Conservation (phyloP, 2,797 vertebrate genomes). For the Brachyrhaphis roseni region DNA sequence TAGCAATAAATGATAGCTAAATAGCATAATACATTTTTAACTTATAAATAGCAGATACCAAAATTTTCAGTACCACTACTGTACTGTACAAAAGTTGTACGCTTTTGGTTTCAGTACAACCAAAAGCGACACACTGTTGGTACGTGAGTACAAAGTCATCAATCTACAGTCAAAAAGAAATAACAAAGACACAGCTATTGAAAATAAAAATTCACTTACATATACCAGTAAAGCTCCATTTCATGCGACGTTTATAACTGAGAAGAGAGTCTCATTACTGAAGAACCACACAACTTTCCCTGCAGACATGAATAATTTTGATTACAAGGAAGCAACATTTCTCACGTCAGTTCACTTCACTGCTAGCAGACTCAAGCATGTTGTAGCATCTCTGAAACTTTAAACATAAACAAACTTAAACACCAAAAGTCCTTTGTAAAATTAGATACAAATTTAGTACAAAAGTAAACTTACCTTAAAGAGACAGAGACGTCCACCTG, state of each 20-base stretch:
- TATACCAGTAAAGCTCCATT: constrained; percentile 89
- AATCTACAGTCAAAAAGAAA: neutral
- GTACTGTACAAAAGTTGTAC: too few relatives aligned
- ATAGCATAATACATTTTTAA: too few relatives aligned
- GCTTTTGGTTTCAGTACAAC: too few relatives aligned
- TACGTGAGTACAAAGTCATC: neutral
- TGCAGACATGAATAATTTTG: constrained; percentile 1
- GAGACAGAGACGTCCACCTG: neutral
- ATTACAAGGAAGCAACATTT: neutral
- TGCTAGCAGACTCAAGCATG: neutral
- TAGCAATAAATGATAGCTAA: neutral
- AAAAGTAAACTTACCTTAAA: constrained; percentile 40
- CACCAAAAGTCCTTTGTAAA: neutral
- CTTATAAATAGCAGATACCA: neutral
- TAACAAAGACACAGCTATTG: neutral
- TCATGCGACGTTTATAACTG: constrained; percentile 52
- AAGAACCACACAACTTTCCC: constrained; percentile 18
- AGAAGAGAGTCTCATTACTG: constrained; percentile 52
- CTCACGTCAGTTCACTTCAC: neutral
- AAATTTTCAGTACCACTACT: neutral
- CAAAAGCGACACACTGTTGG: neutral
- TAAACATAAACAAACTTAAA: constrained; percentile 27
- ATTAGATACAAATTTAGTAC: neutral
- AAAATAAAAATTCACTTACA: constrained; percentile 75
- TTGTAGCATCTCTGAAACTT: constrained; percentile 15